phyloP scores from a whole-genome alignment of 2,888 invertebrate genomes.

The Cephus pulcher region DNA sequence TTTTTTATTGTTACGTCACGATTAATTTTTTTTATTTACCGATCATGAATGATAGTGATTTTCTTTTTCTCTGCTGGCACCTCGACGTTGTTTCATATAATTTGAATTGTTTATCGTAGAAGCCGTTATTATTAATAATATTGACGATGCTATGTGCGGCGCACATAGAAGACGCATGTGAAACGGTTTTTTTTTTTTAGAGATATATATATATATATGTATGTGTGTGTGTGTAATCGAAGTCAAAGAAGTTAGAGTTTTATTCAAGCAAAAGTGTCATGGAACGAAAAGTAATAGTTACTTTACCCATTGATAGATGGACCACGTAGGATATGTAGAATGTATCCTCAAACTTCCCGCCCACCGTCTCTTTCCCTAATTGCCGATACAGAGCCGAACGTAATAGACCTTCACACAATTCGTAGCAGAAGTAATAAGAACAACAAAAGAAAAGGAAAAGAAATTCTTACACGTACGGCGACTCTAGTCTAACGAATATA shows the following conservation, averaged over 20 bases:
- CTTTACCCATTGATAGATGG: neutral
- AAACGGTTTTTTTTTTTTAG: neutral
- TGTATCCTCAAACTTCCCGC: neutral
- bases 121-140: neutral
- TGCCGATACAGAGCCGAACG: neutral
- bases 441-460: neutral
- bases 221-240: neutral
- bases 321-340: neutral
- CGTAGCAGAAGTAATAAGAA: neutral
- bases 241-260: neutral
- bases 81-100: neutral
- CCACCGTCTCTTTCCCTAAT: neutral
- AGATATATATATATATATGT: no score
- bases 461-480: conserved; percentile 49
- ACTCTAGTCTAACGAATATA: conserved; percentile 64
- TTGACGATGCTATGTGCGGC: neutral
- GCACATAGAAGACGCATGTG: neutral
- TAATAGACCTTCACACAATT: neutral
- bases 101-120: neutral
- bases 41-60: neutral
- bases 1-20: neutral
- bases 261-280: neutral
- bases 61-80: neutral
- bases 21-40: neutral
- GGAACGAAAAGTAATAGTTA: neutral